phyloP scores from a whole-genome alignment of 2,888 invertebrate species.

The Drosophila trichaetosa region DNA sequence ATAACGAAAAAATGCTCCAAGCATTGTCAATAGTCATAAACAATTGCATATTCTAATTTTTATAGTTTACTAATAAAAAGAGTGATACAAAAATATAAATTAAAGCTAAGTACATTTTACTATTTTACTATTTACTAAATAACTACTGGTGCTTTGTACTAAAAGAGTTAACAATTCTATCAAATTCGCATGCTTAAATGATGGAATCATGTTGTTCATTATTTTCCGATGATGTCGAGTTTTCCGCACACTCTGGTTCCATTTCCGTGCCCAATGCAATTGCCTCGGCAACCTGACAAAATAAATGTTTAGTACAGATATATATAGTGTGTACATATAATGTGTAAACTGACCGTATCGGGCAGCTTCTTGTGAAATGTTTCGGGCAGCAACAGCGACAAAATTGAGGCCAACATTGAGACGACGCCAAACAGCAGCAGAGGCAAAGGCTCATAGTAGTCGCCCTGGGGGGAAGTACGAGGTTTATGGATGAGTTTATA shows the following conservation, averaged over 20 bases:
- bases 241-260: neutral
- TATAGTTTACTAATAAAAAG: conserved; percentile 11
- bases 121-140: conserved; percentile 13
- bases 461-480: conserved; percentile 82
- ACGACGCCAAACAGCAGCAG: conserved; percentile 86
- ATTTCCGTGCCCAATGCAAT: conserved; percentile 56
- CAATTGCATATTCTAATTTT: conserved; percentile 18
- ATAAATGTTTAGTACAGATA: neutral
- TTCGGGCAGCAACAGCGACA: conserved; percentile 88
- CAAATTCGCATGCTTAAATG: conserved; percentile 9
- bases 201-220: conserved; percentile 16
- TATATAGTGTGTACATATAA: neutral
- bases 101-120: neutral
- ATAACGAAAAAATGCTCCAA: neutral
- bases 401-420: conserved; percentile 86
- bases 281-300: conserved; percentile 74
- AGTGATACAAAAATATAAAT: neutral
- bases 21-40: conserved; percentile 23
- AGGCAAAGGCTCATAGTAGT: conserved; percentile 86
- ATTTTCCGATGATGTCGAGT: conserved; percentile 3
- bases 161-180: conserved; percentile 19
- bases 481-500: neutral
- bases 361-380: conserved; percentile 87
- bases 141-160: conserved; percentile 42
- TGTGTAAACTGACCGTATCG: conserved; percentile 86